Evolutionary conservation across 2,888 invertebrate genomes (phyloP), one percentile per base, ranked within the genome.

Genomic region (Drosophila anomalata): DNA sequence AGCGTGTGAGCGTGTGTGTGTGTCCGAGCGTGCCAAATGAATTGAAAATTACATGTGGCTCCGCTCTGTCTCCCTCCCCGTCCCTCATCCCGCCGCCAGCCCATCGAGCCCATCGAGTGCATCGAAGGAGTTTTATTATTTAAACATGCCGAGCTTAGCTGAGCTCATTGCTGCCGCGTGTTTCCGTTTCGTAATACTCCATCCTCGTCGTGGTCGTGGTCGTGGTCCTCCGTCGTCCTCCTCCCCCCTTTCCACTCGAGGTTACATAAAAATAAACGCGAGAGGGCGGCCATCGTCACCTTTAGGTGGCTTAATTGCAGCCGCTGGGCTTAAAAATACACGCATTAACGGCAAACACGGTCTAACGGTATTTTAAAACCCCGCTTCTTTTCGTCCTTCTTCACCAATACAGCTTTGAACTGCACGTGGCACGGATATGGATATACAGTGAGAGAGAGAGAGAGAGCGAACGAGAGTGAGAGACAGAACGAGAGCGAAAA

Each of bases 161-260:
- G 82, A 85, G 85, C 80, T 80, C 79, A 85, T 79, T 85, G 79
- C 79, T 73, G 79, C 62, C 63, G 77, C 79, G 65, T 78, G 74
- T 81, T 85, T 88, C 87, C 89, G 87, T 88, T 88, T 87, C 87
- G 87, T 87, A 87, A 87, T 82, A 87, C 76, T 79, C 72, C 72
- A 46, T 59, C 50, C 66, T 61, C 53, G 62, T 68, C 73, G 77
- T 24, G 22, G 62, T 68, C 73, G 77, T 17, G 17, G 17, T 17
- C 14, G 14, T 14, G 14, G 14, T 14, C 14, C 14, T 68, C 66
- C 63, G 59, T 62, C 73, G 9, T 17, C 47, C 62, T 41, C 65
- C 48, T 26, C 11, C 12, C 47, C 62, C 47, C 65, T 26, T 41
- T 54, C 36, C 46, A 39, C 52, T 53, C 65, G 65, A 73, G 81